phyloP scores from a whole-genome alignment of 2,888 invertebrate species.

The Tiliacea citrago region DNA sequence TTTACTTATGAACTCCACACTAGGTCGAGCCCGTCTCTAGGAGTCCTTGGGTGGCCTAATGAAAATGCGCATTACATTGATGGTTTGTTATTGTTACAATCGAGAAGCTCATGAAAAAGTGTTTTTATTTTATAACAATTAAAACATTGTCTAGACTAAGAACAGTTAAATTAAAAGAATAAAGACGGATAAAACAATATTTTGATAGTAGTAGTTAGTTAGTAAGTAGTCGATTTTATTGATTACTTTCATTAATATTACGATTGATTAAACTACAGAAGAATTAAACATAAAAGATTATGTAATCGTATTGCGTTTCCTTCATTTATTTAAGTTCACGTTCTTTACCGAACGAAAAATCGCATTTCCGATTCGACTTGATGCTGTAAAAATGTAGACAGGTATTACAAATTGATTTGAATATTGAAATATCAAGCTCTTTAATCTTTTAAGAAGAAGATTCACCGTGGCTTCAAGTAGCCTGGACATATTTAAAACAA shows the following conservation, averaged over 20 bases:
- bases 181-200: no score
- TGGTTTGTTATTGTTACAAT: no score
- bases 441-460: not conserved
- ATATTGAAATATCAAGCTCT: constrained; percentile 14
- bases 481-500: constrained; percentile 3
- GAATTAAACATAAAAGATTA: not conserved
- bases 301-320: not conserved
- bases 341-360: not conserved
- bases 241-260: not conserved
- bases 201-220: no score
- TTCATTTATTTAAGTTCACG: constrained; percentile 1
- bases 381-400: not conserved
- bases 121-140: no score
- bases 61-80: no score
- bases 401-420: constrained; percentile 9
- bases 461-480: not conserved
- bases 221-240: not conserved
- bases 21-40: no score
- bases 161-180: no score
- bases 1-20: no score
- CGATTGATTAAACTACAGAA: not conserved
- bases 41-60: no score
- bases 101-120: no score
- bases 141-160: no score
- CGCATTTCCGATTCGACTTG: not conserved